Evolutionary conservation across 2,888 invertebrate genomes (phyloP).

Genomic region (Pristionchus arcanus): DNA sequence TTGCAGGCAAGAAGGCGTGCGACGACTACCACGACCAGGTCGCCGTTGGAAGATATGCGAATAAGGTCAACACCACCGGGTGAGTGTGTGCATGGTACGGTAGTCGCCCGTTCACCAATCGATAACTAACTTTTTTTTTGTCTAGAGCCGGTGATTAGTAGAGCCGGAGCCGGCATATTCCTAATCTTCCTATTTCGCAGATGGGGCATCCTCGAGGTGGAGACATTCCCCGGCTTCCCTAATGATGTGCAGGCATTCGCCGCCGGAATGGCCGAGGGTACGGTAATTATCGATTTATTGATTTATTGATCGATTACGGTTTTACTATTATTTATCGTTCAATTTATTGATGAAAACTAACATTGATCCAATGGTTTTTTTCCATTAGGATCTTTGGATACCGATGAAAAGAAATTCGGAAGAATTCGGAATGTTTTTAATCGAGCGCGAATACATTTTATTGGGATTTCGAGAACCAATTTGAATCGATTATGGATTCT

Average conservation of each 20-base stretch:
- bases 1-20: conserved; percentile 22
- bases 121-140: background rate
- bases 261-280: conserved; percentile 77
- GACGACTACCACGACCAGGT: conserved; percentile 61
- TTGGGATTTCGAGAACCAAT: too few relatives aligned
- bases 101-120: background rate
- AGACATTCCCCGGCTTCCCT: conserved; percentile 71
- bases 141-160: too few relatives aligned
- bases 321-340: too few relatives aligned
- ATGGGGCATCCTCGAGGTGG: conserved; percentile 78
- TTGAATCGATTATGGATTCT: too few relatives aligned
- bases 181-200: conserved; percentile 59
- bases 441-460: too few relatives aligned
- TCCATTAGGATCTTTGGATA: too few relatives aligned
- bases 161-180: too few relatives aligned
- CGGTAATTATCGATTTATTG: background rate
- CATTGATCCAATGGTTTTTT: too few relatives aligned
- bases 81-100: conserved; percentile 40
- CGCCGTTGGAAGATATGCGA: conserved; percentile 74
- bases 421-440: too few relatives aligned
- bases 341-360: too few relatives aligned
- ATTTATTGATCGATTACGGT: conserved; percentile 12
- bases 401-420: too few relatives aligned
- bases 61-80: conserved; percentile 76
- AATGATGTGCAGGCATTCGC: conserved; percentile 77